Percentiles rank a stretch among this genome's conserved stretches.
These are phyloP conservation scores for Andrena bicolor DNA, from an alignment of 2,888 invertebrate species.

Conservation along the genomic window DNA sequence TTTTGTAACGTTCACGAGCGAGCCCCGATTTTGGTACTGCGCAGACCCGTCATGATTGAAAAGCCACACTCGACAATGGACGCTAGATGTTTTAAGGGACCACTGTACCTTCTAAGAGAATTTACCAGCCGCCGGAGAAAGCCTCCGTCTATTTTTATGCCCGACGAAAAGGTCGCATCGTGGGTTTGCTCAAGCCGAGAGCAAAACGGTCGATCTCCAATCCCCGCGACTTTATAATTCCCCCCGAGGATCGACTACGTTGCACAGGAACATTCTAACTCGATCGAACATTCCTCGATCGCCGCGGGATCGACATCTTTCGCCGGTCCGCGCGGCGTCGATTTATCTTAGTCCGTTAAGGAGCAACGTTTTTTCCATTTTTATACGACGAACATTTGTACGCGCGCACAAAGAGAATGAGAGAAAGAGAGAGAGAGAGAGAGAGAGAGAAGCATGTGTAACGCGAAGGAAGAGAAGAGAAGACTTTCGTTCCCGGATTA, in stretches of 20 bases:
- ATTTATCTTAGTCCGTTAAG: conserved; percentile 72
- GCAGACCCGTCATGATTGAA: conserved; percentile 24
- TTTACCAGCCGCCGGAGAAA: conserved; percentile 34
- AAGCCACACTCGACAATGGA: conserved; percentile 28
- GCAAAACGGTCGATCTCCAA: conserved; percentile 46
- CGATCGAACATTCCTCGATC: conserved; percentile 37
- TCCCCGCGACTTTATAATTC: not conserved
- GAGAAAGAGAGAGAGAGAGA: conserved; percentile 46
- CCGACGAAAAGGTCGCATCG: conserved; percentile 21
- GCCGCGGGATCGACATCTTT: conserved; percentile 48
- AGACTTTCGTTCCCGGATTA: conserved; percentile 63
- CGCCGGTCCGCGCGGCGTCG: conserved; percentile 38
- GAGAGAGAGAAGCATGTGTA: conserved; percentile 29
- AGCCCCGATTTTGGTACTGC: conserved; percentile 12
- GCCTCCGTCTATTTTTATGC: conserved; percentile 2
- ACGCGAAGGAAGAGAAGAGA: conserved; percentile 54
- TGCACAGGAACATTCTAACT: not conserved
- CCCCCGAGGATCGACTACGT: not conserved
- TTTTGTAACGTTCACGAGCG: not conserved
- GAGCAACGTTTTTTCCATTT: conserved; percentile 58
- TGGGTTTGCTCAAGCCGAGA: conserved; percentile 41
- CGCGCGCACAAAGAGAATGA: conserved; percentile 25
- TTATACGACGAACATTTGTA: conserved; percentile 61
- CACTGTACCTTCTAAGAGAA: conserved; percentile 59
- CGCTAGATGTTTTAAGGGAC: conserved; percentile 40